Conservation (phyloP, 2,113 vertebrate species). For the Erythrolamprus reginae region DNA sequence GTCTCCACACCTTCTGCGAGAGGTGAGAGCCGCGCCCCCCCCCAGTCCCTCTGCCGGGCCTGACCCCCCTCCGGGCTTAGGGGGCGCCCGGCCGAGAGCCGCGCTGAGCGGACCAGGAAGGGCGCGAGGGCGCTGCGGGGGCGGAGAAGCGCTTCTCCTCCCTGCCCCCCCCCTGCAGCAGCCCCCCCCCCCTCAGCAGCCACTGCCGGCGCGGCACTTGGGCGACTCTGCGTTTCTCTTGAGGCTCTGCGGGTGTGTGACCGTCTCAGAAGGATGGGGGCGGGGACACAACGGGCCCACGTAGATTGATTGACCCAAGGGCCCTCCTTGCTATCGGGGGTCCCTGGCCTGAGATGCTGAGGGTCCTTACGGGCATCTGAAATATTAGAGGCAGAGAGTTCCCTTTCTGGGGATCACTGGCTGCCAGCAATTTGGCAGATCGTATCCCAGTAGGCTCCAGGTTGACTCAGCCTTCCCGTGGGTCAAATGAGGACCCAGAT, state of each 20-base stretch:
- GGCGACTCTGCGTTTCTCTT: no score
- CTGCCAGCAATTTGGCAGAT: no score
- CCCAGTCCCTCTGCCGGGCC: not conserved
- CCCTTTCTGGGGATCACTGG: no score
- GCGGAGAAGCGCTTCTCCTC: not conserved
- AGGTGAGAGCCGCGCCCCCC: slow-evolving; percentile 67
- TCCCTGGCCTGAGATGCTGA: not conserved
- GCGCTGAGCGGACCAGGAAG: not conserved
- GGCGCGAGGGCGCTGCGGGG: not conserved
- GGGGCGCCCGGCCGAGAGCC: not conserved
- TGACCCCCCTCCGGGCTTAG: not conserved
- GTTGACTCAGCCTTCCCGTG: no score
- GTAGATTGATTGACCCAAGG: not conserved
- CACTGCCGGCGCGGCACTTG: no score
- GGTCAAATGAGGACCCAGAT: no score
- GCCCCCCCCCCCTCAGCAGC: not conserved
- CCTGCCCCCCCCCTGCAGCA: not conserved
- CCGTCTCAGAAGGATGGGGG: not conserved
- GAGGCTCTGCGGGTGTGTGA: not conserved
- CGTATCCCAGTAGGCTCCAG: no score
- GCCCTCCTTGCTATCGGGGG: not conserved
- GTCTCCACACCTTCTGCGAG: slow-evolving; percentile 94
- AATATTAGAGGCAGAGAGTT: not conserved
- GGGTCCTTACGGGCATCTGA: not conserved
- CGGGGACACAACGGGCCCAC: not conserved